Base-by-base conservation (phyloP, 1,140 invertebrate species). In the Saccostrea echinata region DNA sequence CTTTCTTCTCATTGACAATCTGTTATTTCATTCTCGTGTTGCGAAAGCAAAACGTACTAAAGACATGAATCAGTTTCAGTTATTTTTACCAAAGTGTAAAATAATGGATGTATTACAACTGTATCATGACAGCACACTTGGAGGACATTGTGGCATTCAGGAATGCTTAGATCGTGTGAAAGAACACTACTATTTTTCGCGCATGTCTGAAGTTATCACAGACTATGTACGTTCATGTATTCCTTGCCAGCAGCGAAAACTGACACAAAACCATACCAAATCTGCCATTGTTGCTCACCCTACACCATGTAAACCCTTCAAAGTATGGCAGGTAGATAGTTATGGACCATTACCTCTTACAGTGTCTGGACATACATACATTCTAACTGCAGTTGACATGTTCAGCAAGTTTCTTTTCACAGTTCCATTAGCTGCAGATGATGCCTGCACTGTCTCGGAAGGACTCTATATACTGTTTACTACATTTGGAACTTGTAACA, bases 191-290 rank as follows among this genome's bases (percentile, higher is more conserved):
- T 86, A 55, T 55, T 86, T 86, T 55, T 27, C 51, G n/a, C 61
- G 55, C 21, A 27, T 86, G 64, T 43, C 85, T 0, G 35, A 81
- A 33, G 81, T 43, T n/a, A 53, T 86, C 4, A 57, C 85, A 43
- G 85, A 86, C 53, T 86, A 86, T 57, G 64, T 86, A 3, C 64
- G 64, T 18, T 76, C 61, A 30, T 86, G 85, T 86, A 0, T 24
- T 12, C 43, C 52, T n/a, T 87, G 82, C 24, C 81, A 87, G 27
- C 61, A 57, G 6, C 27, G 55, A 52, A 84, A 84, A 87, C 3
- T 84, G 12, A 87, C 86, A 24, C 82, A 87, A 87, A 27, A 80
- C 1, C 52, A 80, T 43, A 87, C 86, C 33, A 87, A 87, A 64
- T 83, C 86, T 1, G 53, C 43, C 30, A 83, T 87, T 13, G 64